A percentile compares a stretch with the other conserved stretches of the same genome.
These are phyloP conservation scores for Tor tambroides DNA, from an alignment of 2,113 vertebrate genomes.

Conservation along the genomic window DNA sequence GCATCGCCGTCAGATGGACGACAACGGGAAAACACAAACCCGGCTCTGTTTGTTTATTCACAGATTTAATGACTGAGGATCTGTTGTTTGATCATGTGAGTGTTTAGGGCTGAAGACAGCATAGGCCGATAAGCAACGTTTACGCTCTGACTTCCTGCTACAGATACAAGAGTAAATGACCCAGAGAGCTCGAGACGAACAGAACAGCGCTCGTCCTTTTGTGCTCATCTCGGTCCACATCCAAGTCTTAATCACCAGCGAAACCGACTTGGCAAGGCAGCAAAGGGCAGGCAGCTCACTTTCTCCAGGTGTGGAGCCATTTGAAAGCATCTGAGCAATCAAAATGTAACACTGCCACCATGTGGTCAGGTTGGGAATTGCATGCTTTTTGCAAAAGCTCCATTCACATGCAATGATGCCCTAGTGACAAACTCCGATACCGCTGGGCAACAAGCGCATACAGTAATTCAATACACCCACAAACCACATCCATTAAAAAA, in stretches of 20 bases:
- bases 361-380: conserved; percentile 39
- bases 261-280: background rate
- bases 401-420: background rate
- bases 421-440: background rate
- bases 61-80: conserved; percentile 6
- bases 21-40: background rate
- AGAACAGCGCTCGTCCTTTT: background rate
- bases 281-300: background rate
- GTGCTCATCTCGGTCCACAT: conserved; percentile 12
- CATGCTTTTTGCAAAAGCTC: background rate
- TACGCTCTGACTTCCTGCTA: conserved; percentile 20
- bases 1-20: background rate
- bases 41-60: conserved; percentile 14
- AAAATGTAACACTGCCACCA: conserved; percentile 54
- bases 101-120: background rate
- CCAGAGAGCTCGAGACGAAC: background rate
- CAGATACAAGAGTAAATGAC: conserved; percentile 27
- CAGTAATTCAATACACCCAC: conserved; percentile 1
- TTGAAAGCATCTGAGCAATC: background rate
- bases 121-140: conserved; percentile 24
- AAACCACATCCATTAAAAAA: conserved; percentile 21
- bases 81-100: background rate
- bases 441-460: conserved; percentile 45
- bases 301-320: conserved; percentile 13
- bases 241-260: conserved; percentile 11